These are phyloP conservation scores for Ennomos fuscantarius DNA, from an alignment of 2,888 invertebrate species.

Conservation along the genomic window DNA sequence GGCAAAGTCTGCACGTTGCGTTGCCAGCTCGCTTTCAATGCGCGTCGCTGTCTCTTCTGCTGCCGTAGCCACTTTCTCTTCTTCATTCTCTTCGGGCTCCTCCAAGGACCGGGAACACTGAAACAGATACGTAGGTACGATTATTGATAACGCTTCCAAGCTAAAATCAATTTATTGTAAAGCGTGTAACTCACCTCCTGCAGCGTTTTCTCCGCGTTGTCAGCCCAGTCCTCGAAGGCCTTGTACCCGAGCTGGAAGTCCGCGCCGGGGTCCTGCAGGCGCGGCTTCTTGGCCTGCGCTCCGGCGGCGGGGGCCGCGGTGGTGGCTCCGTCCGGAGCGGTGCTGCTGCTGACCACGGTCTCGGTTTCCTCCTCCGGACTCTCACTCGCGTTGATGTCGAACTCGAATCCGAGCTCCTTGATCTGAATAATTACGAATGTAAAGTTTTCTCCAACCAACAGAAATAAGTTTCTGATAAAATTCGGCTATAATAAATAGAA, in stretches of 20 bases:
- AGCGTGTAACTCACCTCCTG: conserved; percentile 46
- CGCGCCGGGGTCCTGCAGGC: conserved; percentile 50
- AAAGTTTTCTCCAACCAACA: no score
- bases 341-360: conserved; percentile 29
- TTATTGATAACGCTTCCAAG: no score
- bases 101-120: neutral
- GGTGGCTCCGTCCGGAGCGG: conserved; percentile 15
- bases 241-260: conserved; percentile 83
- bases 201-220: conserved; percentile 64
- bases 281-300: conserved; percentile 62
- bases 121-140: no score
- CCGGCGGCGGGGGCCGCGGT: conserved; percentile 3
- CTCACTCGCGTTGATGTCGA: conserved; percentile 50
- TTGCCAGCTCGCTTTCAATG: conserved; percentile 74
- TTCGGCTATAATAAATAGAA: no score
- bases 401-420: conserved; percentile 86
- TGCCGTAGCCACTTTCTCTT: conserved; percentile 57
- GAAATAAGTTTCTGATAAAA: no score
- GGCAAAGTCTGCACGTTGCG: conserved; percentile 81
- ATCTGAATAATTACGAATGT: conserved; percentile 67
- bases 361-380: conserved; percentile 48
- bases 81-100: conserved; percentile 45
- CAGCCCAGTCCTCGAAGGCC: conserved; percentile 74
- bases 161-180: no score
- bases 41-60: conserved; percentile 28